These are phyloP conservation scores for Drosophila tani DNA, from an alignment of 1,140 invertebrate species.

Conservation along the genomic window DNA sequence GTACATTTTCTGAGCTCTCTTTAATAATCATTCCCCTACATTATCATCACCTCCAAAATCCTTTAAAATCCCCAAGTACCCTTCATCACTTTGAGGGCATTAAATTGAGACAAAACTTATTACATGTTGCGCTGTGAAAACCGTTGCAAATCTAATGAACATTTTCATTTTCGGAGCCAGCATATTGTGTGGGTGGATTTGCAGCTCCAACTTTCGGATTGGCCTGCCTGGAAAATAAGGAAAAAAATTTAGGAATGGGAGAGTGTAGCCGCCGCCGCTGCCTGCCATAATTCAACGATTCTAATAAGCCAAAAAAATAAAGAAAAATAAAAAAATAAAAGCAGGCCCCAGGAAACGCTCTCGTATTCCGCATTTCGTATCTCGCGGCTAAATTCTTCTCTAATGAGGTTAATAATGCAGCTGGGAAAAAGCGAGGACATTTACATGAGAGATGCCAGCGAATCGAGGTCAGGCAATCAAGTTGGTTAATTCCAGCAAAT, in stretches of 20 bases:
- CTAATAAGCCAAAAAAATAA: slow-evolving; percentile 65
- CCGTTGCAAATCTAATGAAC: slow-evolving; percentile 81
- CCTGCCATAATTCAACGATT: slow-evolving; percentile 74
- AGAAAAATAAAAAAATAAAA: slow-evolving; percentile 3
- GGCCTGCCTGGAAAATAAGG: slow-evolving; percentile 32
- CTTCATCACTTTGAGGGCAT: slow-evolving; percentile 18
- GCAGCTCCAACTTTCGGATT: slow-evolving; percentile 19
- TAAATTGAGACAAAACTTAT: slow-evolving; percentile 66
- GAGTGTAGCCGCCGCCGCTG: slow-evolving; percentile 17
- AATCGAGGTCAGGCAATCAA: slow-evolving; percentile 44
- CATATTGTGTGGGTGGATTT: slow-evolving; percentile 68
- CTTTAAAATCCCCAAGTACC: not conserved
- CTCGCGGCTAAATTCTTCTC: slow-evolving; percentile 58
- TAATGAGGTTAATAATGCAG: slow-evolving; percentile 60
- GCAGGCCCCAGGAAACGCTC: slow-evolving; percentile 33
- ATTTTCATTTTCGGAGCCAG: slow-evolving; percentile 70
- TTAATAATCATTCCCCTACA: not conserved
- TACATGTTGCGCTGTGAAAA: slow-evolving; percentile 74
- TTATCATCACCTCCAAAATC: not conserved
- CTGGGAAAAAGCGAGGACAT: slow-evolving; percentile 35
- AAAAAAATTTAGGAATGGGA: slow-evolving; percentile 27
- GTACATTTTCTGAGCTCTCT: not conserved
- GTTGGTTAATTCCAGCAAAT: slow-evolving; percentile 32
- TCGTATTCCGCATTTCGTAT: slow-evolving; percentile 17
- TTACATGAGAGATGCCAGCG: slow-evolving; percentile 27